Base-by-base conservation (phyloP, 2,113 vertebrate genomes). In the Callorhinus ursinus region DNA sequence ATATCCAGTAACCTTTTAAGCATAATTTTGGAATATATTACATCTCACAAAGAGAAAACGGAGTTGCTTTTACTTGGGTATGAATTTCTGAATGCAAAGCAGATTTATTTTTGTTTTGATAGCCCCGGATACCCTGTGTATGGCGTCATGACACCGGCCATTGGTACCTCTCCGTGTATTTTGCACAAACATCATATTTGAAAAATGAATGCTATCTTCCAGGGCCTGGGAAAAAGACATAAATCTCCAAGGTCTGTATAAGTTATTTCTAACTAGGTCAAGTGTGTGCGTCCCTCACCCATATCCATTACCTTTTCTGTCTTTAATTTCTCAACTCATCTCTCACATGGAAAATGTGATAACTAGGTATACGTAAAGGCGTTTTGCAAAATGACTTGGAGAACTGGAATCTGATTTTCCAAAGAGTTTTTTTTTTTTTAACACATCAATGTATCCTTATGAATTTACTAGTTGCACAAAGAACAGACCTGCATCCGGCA, bases 181-280 rank as follows among this genome's bases (percentile, higher is more conserved):
- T 67, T 39, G 31, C 39, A 33, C 67, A 90, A 55, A 92, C 5
- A 36, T 49, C 80, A 65, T 87, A 76, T 90, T 85, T 93, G 86
- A 96, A 83, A 80, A 61, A 51, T 11, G 82, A 85, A 5, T 28
- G 39, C 67, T 39, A 12, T 59, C 72, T 59, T 87, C 93, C 57
- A 7, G 51, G 24, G 39, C 46, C 80, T n/a, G 57, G 57, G 72
- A 49, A 39, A 24, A 28, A 28, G 2, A 33, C 36, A 1, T 14
- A 7, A 5, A 46, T 80, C 77, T 74, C 69, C 55, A 28, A n/a
- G 57, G 69, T 16, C 72, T 39, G 51, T n/a, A 83, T 7, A 51
- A 80, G n/a, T 83, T 39, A 46, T 81, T 76, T 55, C 71, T 88
- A 97, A 95, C 49, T 89, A 57, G 97, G 96, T 88, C 97, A 61